Evolutionary conservation across 2,888 invertebrate species (phyloP), one percentile per base, ranked within the genome.

Genomic region (Magallana nippona): DNA sequence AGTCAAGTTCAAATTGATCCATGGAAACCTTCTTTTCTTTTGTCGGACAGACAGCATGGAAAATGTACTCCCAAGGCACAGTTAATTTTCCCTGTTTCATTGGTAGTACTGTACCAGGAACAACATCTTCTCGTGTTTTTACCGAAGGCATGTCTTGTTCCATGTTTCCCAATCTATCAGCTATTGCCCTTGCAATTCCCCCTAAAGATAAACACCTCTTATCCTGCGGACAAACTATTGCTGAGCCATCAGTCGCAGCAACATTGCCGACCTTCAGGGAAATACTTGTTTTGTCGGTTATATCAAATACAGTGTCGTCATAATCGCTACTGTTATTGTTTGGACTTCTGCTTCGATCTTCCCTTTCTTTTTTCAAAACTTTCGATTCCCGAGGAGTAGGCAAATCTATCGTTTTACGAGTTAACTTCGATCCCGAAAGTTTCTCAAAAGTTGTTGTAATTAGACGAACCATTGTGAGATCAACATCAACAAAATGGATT

Each of bases 401-500:
- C 3, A 63, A 19, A 27, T 13, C 11, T 27, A 27, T 11, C 15
- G 71, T 71, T 71, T 15, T 27, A 13, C 27, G 19, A 15, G 32
- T 2, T 32, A 3, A 71, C 8, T 71, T 71, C 8, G 71, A 22
- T 10, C 27, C 27, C 11, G 32, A 71, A 32, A 27, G 27, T 27
- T 27, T 71, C 27, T 71, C 71, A 83, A 83, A 86, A 15, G 60
- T 78, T 71, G 81, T 22, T n/a, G 84, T 84, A 56, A 88, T 87
- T 0, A 85, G 58, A 5, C 78, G 55, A 19, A 87, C 83, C 80
- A 88, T 85, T 8, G 85, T 78, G 5, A 32, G 13, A 60, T 86
- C 85, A 78, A 78, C 87, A 82, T 90, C 88, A 56, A 90, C 85
- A 84, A 90, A 86, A 77, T 88, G 88, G 10, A 90, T 87, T 82